Evolutionary conservation across 1,140 invertebrate genomes (phyloP), one percentile per base, ranked within the genome.

Genomic region (Odontomachus brunneus): DNA sequence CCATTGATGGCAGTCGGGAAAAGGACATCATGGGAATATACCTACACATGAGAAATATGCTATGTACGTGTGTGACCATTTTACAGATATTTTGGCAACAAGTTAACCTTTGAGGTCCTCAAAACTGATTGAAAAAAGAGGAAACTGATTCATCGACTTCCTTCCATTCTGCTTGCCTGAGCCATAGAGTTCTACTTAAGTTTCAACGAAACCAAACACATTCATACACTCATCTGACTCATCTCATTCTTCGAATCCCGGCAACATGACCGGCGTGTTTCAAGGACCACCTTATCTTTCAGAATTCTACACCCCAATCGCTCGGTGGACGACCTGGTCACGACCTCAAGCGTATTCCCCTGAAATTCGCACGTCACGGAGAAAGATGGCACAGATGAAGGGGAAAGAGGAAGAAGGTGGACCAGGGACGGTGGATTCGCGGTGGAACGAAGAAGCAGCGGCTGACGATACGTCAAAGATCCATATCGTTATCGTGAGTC

Each of bases 401-500:
- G n/a, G 57, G 33, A 12, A 9, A 22, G 69, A 29, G 48, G 7
- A 15, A 14, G 49, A 44, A 12, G 38, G 12, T 15, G 5, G n/a
- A 53, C 55, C 15, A 7, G 38, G 12, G 24, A 63, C 7, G 49
- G 72, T 12, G 49, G 55, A 24, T 33, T 33, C 33, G 73, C 51
- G 57, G 22, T 11, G 29, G 49, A 44, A 7, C 26, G 12, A 29
- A 12, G 29, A 62, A 38, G 49, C 74, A 53, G 62, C 19, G 44
- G 2, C 11, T 17, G 69, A 53, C 78, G 63, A 86, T 76, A 74
- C 48, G 17, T 65, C 51, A 78, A 85, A 87, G 84, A 88, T 88
- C 69, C 75, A 57, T 88, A 86, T 84, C 82, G 76, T 88, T 84
- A 88, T 86, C 86, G 29, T 53, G 33, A 55, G 62, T 48, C 1